A percentile compares a stretch with the other conserved stretches of the same genome.
These are phyloP conservation scores for Ochropleura leucogaster DNA, from an alignment of 2,888 invertebrate species.

Conservation along the genomic window DNA sequence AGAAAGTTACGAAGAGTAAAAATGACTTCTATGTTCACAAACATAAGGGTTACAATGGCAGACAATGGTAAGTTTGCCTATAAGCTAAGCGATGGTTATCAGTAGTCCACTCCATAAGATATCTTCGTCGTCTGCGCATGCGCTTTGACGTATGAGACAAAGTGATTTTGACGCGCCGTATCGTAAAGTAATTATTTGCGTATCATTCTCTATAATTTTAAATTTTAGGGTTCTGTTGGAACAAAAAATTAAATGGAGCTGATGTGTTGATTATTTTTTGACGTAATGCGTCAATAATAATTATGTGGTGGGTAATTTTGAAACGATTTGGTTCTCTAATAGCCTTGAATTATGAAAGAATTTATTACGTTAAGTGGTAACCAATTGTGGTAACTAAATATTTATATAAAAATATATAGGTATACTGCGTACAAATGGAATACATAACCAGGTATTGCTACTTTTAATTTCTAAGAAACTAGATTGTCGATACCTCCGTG, in stretches of 20 bases:
- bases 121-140: slow-evolving; percentile 74
- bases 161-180: slow-evolving; percentile 85
- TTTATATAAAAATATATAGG: slow-evolving; percentile 16
- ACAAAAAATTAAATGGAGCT: slow-evolving; percentile 56
- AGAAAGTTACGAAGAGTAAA: slow-evolving; percentile 39
- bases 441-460: background rate
- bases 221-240: slow-evolving; percentile 63
- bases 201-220: slow-evolving; percentile 78
- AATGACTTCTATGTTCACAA: slow-evolving; percentile 53
- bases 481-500: background rate
- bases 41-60: slow-evolving; percentile 42
- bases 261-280: slow-evolving; percentile 66
- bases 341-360: slow-evolving; percentile 44
- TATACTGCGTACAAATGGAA: background rate
- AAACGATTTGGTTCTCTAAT: slow-evolving; percentile 46
- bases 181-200: slow-evolving; percentile 82
- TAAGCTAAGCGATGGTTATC: slow-evolving; percentile 80
- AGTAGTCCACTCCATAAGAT: slow-evolving; percentile 77
- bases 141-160: slow-evolving; percentile 82
- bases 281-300: slow-evolving; percentile 57
- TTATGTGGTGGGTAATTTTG: slow-evolving; percentile 59
- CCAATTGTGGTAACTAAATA: slow-evolving; percentile 30
- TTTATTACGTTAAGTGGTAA: slow-evolving; percentile 39
- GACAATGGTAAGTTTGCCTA: slow-evolving; percentile 69
- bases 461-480: background rate